phyloP scores from a whole-genome alignment of 30 jellyfish, hydroid and myxozoan genomes.

The Catostylus mosaicus region DNA sequence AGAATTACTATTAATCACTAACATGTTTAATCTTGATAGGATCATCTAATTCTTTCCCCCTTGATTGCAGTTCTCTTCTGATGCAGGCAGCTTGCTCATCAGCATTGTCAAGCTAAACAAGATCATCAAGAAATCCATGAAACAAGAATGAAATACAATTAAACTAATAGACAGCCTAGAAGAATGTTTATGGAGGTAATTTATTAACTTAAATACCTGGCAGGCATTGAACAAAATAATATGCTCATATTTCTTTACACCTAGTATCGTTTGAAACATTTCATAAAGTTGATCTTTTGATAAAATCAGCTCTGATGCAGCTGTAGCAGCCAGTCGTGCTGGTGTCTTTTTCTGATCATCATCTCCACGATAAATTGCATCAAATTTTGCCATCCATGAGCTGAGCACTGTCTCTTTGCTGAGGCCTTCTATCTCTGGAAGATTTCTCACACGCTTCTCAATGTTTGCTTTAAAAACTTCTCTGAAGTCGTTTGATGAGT shows the following conservation, averaged over 20 bases:
- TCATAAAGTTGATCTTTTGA: conserved; percentile 94
- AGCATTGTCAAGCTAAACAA: conserved; percentile 85
- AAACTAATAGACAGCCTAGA: not conserved
- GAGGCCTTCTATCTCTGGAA: conserved; percentile 97
- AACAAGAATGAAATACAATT: not conserved
- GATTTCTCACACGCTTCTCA: conserved; percentile 85
- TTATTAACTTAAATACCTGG: conserved; percentile 66
- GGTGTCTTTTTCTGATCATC: conserved; percentile 98
- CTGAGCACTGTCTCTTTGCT: conserved; percentile 98
- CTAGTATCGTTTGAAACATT: conserved; percentile 88
- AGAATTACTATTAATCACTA: too few relatives aligned
- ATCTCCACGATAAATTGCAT: conserved; percentile 98
- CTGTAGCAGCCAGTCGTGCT: conserved; percentile 97
- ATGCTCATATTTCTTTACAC: conserved; percentile 92
- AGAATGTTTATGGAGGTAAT: too few relatives aligned
- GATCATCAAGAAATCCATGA: conserved; percentile 28
- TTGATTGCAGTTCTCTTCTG: conserved; percentile 89
- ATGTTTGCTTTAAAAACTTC: conserved; percentile 94
- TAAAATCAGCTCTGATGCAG: conserved; percentile 91
- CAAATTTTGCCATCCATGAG: conserved; percentile 99
- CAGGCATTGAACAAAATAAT: conserved; percentile 90
- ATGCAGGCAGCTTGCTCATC: conserved; percentile 98
- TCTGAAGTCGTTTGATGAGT: conserved; percentile 93
- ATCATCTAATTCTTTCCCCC: conserved; percentile 71
- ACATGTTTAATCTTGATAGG: conserved; percentile 25